Conservation (phyloP, 1,140 invertebrate genomes). For the Stegodyphus dumicola region DNA sequence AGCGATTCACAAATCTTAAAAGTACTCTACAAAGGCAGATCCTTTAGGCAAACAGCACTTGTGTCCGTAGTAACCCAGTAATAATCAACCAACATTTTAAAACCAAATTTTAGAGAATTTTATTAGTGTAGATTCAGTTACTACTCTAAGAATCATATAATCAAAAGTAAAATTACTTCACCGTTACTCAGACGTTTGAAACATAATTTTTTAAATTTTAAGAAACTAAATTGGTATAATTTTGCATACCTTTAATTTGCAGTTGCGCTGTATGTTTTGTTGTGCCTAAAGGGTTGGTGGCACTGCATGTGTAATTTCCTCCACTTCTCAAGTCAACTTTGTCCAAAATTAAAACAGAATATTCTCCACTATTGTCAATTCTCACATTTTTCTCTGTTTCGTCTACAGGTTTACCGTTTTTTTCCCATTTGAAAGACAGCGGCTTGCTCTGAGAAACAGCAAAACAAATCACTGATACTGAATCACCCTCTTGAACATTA, state of each 20-base stretch:
- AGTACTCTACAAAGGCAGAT: too few relatives aligned
- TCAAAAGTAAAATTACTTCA: too few relatives aligned
- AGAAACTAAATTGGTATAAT: too few relatives aligned
- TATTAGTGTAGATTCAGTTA: too few relatives aligned
- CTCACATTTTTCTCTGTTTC: not conserved
- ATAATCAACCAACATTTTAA: too few relatives aligned
- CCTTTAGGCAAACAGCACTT: too few relatives aligned
- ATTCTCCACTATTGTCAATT: conserved; percentile 37
- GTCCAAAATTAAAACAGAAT: conserved; percentile 38
- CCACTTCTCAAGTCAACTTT: conserved; percentile 7
- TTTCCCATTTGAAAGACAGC: conserved; percentile 52
- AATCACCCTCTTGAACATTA: conserved; percentile 36
- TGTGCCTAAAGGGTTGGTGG: conserved; percentile 2
- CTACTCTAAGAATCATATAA: too few relatives aligned
- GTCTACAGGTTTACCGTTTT: conserved; percentile 27
- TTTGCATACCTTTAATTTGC: conserved; percentile 29
- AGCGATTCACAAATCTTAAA: too few relatives aligned
- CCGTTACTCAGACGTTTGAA: too few relatives aligned
- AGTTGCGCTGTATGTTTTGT: conserved; percentile 12
- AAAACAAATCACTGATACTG: conserved; percentile 36
- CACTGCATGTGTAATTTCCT: conserved; percentile 51
- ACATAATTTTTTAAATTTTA: too few relatives aligned
- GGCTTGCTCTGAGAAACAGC: conserved; percentile 36
- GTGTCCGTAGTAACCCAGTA: too few relatives aligned
- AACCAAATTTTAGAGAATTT: too few relatives aligned